phyloP scores from a whole-genome alignment of 2,888 invertebrate genomes.

The Orgyia antiqua region DNA sequence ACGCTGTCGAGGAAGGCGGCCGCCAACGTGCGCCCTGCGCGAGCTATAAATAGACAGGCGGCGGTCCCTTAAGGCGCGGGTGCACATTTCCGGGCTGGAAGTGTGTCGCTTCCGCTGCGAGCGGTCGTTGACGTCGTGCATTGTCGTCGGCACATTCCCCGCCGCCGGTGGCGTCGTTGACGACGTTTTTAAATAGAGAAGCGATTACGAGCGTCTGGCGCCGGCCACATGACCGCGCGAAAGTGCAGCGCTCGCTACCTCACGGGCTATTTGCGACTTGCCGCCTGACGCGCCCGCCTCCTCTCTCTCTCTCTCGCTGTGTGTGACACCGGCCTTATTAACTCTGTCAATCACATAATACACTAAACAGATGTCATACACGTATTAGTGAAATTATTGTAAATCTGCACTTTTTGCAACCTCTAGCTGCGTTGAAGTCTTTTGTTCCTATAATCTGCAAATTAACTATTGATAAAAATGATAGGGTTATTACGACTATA shows the following conservation, averaged over 20 bases:
- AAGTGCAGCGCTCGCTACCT: constrained; percentile 74
- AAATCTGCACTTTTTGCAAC: too few relatives aligned
- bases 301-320: constrained; percentile 1
- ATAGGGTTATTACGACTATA: too few relatives aligned
- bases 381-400: too few relatives aligned
- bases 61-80: constrained; percentile 73
- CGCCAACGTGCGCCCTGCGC: constrained; percentile 43
- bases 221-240: constrained; percentile 71
- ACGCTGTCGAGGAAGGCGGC: constrained; percentile 45
- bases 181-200: constrained; percentile 75
- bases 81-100: constrained; percentile 76
- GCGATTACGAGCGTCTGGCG: constrained; percentile 71
- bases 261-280: constrained; percentile 72
- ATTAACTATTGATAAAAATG: too few relatives aligned
- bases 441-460: too few relatives aligned
- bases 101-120: constrained; percentile 74
- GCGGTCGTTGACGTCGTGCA: constrained; percentile 73
- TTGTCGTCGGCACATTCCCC: constrained; percentile 71
- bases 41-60: constrained; percentile 59
- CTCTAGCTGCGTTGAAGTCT: constrained; percentile 47
- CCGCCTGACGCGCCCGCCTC: constrained; percentile 21
- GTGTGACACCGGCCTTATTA: constrained; percentile 4
- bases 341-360: neutral
- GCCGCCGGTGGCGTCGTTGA: constrained; percentile 55
- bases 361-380: too few relatives aligned